Percentiles rank a stretch among this genome's conserved stretches.
These are phyloP conservation scores for Cyclopterus lumpus DNA, from an alignment of 2,797 vertebrate species.

Conservation along the genomic window DNA sequence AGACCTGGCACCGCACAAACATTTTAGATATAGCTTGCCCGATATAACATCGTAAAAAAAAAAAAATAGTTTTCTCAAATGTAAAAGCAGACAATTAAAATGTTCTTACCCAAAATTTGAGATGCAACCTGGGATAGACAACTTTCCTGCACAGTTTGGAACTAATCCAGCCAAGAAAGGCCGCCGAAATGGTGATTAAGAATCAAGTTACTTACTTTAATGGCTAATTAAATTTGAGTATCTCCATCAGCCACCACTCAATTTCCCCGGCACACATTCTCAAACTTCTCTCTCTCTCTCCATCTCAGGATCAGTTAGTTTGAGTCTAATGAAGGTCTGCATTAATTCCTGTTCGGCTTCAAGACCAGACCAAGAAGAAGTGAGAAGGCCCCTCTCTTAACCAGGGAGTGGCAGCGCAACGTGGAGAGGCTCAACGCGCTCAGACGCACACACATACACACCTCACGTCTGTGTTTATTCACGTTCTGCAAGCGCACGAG, in stretches of 20 bases:
- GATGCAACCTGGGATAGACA: constrained; percentile 12
- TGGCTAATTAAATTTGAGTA: constrained; percentile 10
- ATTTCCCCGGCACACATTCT: constrained; percentile 18
- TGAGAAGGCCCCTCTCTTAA: constrained; percentile 80
- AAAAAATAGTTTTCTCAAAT: not conserved
- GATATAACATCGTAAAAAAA: not conserved
- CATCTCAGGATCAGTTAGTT: constrained; percentile 49
- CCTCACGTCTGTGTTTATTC: constrained; percentile 52
- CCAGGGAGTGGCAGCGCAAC: constrained; percentile 70
- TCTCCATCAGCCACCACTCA: constrained; percentile 16
- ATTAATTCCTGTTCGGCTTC: constrained; percentile 72
- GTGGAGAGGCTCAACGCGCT: constrained; percentile 67
- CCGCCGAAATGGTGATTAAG: not conserved
- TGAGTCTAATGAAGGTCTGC: constrained; percentile 69
- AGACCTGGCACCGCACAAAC: not conserved
- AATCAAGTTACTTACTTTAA: constrained; percentile 20
- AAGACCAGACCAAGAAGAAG: constrained; percentile 76
- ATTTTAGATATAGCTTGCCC: not conserved
- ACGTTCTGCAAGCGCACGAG: constrained; percentile 40
- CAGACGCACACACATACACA: constrained; percentile 49
- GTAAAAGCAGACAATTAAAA: constrained; percentile 26
- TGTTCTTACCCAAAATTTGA: constrained; percentile 68
- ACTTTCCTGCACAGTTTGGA: constrained; percentile 39
- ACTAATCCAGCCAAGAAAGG: constrained; percentile 47
- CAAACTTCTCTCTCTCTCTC: constrained; percentile 29